Percentiles rank a stretch among this genome's conserved stretches.
phyloP scores from a whole-genome alignment of 2,797 vertebrate species.

The Carcharodon carcharias region DNA sequence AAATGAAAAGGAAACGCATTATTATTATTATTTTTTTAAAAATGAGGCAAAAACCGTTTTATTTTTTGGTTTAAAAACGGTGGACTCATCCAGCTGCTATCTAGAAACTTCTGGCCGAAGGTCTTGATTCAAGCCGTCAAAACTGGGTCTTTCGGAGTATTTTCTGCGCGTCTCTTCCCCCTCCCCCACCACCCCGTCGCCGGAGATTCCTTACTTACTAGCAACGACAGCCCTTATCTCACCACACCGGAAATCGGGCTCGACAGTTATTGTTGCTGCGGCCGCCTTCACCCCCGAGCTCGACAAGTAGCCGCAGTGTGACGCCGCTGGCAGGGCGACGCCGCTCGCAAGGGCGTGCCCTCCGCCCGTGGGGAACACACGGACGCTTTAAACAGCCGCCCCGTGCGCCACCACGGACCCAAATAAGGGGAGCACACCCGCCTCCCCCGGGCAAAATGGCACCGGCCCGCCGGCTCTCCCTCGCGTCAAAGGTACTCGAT shows the following conservation, averaged over 20 bases:
- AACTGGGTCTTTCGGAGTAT: not conserved
- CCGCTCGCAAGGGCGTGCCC: not conserved
- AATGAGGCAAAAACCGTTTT: too few relatives aligned
- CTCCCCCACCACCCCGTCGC: too few relatives aligned
- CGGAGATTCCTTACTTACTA: not conserved
- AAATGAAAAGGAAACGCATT: not conserved
- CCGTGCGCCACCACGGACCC: not conserved
- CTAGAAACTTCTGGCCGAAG: not conserved
- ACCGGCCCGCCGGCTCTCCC: too few relatives aligned
- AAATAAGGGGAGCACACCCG: not conserved
- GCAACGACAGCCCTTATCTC: not conserved
- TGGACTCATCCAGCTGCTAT: not conserved
- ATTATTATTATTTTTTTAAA: too few relatives aligned
- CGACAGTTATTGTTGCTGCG: not conserved
- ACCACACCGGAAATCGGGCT: not conserved
- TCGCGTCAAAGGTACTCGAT: not conserved
- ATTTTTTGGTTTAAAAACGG: not conserved
- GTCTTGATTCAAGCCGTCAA: not conserved
- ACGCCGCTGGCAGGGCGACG: not conserved
- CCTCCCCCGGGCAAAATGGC: not conserved
- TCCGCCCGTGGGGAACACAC: not conserved
- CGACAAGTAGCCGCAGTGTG: not conserved
- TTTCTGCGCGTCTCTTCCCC: not conserved
- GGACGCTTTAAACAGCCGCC: not conserved
- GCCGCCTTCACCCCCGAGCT: too few relatives aligned